These are phyloP conservation scores for Cremastinae sp. DNA, from an alignment of 2,888 invertebrate species.

Conservation along the genomic window DNA sequence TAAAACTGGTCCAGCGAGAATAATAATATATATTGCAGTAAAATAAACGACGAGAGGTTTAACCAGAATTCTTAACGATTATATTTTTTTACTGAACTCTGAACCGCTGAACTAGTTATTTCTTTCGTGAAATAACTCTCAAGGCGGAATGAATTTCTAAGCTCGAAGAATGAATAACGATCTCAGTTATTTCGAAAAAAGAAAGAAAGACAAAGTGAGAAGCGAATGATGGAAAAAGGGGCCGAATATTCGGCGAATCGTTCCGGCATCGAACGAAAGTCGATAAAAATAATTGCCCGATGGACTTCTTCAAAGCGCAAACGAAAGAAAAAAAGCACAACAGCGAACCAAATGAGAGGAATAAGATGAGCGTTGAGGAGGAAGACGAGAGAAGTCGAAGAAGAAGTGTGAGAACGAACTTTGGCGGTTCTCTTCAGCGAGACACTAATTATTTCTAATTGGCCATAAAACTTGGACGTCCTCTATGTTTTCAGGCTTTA, in stretches of 20 bases:
- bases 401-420: constrained; percentile 54
- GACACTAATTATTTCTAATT: constrained; percentile 59
- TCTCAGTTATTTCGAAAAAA: not conserved
- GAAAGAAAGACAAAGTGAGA: constrained; percentile 8
- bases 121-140: constrained; percentile 3
- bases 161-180: constrained; percentile 26
- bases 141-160: constrained; percentile 10
- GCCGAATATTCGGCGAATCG: constrained; percentile 47
- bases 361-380: not conserved
- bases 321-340: not conserved
- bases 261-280: constrained; percentile 30
- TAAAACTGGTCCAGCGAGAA: not conserved
- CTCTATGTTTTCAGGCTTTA: constrained; percentile 44
- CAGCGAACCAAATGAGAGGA: constrained; percentile 4
- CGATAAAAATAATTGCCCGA: constrained; percentile 53
- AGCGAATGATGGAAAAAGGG: constrained; percentile 13
- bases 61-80: constrained; percentile 14
- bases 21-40: constrained; percentile 23
- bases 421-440: constrained; percentile 46
- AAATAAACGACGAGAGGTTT: constrained; percentile 7
- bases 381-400: not conserved
- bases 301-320: constrained; percentile 13
- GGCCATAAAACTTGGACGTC: constrained; percentile 58
- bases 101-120: constrained; percentile 32
- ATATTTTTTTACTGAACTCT: constrained; percentile 25